Conservation (phyloP, 2,888 invertebrate genomes). For the Mythimna pallens region DNA sequence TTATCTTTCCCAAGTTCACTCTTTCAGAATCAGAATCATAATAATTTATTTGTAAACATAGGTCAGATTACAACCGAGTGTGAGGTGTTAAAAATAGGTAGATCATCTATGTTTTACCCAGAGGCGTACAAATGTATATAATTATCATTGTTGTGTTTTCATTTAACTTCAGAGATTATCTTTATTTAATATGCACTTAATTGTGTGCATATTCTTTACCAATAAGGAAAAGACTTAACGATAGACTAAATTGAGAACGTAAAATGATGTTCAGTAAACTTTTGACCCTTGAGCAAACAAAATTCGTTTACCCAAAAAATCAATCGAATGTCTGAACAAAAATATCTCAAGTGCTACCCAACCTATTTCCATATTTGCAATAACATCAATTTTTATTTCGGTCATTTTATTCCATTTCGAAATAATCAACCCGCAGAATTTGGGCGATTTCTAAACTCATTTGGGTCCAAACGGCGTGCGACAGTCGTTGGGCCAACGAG, state of each 20-base stretch:
- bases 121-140: too few species aligned
- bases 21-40: too few species aligned
- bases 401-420: conserved; percentile 60
- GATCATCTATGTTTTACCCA: too few species aligned
- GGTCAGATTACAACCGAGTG: not conserved
- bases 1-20: too few species aligned
- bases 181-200: not conserved
- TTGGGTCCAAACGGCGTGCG: conserved; percentile 61
- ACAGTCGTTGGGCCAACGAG: conserved; percentile 47
- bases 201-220: not conserved
- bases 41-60: too few species aligned
- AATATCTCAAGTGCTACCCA: conserved; percentile 40
- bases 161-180: too few species aligned
- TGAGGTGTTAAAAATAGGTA: too few species aligned
- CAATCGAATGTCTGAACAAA: conserved; percentile 26
- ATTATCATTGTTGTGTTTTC: too few species aligned
- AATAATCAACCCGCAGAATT: conserved; percentile 63
- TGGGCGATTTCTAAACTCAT: conserved; percentile 64
- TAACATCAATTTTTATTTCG: conserved; percentile 61
- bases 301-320: conserved; percentile 25
- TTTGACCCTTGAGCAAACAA: conserved; percentile 27
- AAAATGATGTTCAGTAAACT: not conserved
- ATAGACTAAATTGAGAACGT: not conserved
- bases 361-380: conserved; percentile 60
- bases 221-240: too few species aligned